Conservation (phyloP, 2,888 invertebrate genomes). For the Agriopis leucophaearia region DNA sequence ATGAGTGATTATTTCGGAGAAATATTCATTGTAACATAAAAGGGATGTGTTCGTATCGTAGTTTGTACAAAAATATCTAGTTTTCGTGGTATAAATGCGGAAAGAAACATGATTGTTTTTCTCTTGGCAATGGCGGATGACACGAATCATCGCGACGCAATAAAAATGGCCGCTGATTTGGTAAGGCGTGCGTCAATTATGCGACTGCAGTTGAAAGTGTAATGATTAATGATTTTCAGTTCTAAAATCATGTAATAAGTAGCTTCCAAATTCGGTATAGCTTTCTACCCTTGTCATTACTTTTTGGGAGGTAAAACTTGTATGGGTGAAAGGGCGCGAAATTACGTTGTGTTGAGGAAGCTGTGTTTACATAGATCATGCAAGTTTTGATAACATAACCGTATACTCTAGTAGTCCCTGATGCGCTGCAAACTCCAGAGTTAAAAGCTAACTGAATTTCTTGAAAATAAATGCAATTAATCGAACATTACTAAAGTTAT, state of each 20-base stretch:
- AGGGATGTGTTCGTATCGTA: slow-evolving; percentile 68
- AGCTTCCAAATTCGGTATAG: not conserved
- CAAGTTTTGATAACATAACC: slow-evolving; percentile 10
- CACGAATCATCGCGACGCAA: slow-evolving; percentile 86
- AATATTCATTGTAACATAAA: slow-evolving; percentile 64
- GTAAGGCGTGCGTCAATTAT: slow-evolving; percentile 85
- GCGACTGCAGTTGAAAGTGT: slow-evolving; percentile 57
- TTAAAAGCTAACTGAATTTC: not conserved
- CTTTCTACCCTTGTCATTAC: slow-evolving; percentile 19
- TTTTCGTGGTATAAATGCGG: slow-evolving; percentile 66
- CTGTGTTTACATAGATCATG: slow-evolving; percentile 49
- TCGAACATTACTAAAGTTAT: slow-evolving; percentile 36
- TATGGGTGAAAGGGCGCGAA: slow-evolving; percentile 85
- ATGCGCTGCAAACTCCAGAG: not conserved
- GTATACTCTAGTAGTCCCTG: not conserved
- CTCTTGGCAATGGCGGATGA: slow-evolving; percentile 85
- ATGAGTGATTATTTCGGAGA: slow-evolving; percentile 72
- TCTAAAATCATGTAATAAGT: slow-evolving; percentile 3
- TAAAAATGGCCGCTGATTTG: slow-evolving; percentile 85
- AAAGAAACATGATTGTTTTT: slow-evolving; percentile 66
- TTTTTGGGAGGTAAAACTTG: slow-evolving; percentile 39
- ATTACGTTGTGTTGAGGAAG: slow-evolving; percentile 64
- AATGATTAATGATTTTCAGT: slow-evolving; percentile 20
- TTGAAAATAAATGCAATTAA: not conserved
- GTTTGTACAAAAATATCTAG: slow-evolving; percentile 60